These are phyloP conservation scores for Spondyliosoma cantharus DNA, from an alignment of 2,797 vertebrate genomes.

Conservation along the genomic window DNA sequence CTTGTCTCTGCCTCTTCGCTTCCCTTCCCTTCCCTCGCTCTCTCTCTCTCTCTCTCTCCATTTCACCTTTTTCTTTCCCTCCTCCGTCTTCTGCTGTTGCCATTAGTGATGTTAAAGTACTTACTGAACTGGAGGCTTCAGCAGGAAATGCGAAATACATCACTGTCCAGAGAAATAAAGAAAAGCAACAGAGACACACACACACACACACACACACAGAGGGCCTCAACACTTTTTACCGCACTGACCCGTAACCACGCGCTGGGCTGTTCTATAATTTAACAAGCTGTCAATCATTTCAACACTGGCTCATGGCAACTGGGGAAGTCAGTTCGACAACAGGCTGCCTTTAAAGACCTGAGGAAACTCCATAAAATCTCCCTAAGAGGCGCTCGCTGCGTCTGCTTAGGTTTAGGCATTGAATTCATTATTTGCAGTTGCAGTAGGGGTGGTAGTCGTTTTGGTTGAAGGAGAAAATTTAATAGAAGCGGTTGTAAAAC, in stretches of 20 bases:
- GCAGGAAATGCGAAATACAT: constrained; percentile 62
- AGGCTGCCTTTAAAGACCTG: constrained; percentile 32
- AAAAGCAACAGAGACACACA: constrained; percentile 32
- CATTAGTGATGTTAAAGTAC: constrained; percentile 67
- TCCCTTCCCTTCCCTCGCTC: background rate
- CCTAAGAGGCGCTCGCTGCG: background rate
- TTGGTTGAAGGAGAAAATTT: background rate
- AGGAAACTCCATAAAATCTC: constrained; percentile 19
- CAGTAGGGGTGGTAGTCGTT: background rate
- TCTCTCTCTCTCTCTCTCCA: background rate
- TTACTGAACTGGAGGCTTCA: constrained; percentile 49
- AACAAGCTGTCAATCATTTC: constrained; percentile 72
- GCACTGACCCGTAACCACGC: constrained; percentile 63
- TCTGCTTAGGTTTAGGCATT: background rate
- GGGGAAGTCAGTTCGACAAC: constrained; percentile 16
- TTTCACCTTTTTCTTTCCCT: constrained; percentile 2
- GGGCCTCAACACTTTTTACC: constrained; percentile 53
- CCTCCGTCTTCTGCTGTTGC: constrained; percentile 46
- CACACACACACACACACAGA: constrained; percentile 23
- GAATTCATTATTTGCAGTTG: background rate
- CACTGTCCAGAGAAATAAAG: constrained; percentile 62
- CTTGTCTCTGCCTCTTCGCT: background rate
- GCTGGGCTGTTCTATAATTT: constrained; percentile 60
- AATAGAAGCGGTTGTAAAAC: background rate
- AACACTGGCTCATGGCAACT: constrained; percentile 41